These are phyloP conservation scores for Lytechinus pictus DNA, from an alignment of 35 echinoderm and acorn worm genomes.

Conservation along the genomic window DNA sequence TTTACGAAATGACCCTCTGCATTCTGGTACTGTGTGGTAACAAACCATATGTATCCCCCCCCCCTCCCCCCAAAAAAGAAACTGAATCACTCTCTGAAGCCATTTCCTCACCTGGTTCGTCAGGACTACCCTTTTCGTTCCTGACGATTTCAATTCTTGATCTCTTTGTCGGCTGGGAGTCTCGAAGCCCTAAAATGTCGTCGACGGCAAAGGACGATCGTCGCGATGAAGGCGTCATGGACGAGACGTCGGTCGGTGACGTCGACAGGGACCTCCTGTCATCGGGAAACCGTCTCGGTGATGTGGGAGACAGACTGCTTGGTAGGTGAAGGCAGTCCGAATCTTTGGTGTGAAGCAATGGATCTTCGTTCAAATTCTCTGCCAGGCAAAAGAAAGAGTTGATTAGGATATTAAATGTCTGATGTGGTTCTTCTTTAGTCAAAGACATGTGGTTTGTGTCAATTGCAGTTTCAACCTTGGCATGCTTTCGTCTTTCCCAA, in stretches of 20 bases:
- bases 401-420: no score
- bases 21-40: background rate
- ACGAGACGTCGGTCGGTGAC: background rate
- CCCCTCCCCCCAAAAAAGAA: no score
- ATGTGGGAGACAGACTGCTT: background rate
- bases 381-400: no score
- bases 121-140: background rate
- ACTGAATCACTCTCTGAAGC: background rate
- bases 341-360: background rate
- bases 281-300: background rate
- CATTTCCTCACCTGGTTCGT: background rate
- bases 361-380: background rate
- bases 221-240: conserved; percentile 40
- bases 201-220: conserved; percentile 88
- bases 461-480: no score
- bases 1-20: background rate
- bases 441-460: no score
- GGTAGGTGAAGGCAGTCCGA: background rate
- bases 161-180: background rate
- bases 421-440: no score
- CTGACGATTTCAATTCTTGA: background rate
- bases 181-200: conserved; percentile 69
- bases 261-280: conserved; percentile 25
- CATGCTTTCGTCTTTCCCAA: no score
- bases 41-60: background rate